These are phyloP conservation scores for Hoplodrina ambigua DNA, from an alignment of 2,888 invertebrate genomes.

Conservation along the genomic window DNA sequence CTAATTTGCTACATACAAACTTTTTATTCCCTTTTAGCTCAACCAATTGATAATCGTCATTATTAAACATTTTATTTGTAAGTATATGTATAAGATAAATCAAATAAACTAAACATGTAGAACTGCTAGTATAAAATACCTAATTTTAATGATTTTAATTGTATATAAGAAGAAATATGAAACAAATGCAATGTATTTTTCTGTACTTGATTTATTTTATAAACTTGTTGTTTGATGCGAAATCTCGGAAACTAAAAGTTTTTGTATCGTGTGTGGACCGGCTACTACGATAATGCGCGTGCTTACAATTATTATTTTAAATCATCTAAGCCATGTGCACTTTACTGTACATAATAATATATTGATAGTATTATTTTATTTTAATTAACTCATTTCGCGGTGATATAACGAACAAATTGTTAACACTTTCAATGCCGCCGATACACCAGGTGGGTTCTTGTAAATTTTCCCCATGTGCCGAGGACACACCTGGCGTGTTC, in stretches of 20 bases:
- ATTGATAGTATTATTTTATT: no score
- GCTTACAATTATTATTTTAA: no score
- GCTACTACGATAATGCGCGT: no score
- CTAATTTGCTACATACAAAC: background rate
- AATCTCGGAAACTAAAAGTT: background rate
- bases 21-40: background rate
- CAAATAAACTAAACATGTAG: constrained; percentile 18
- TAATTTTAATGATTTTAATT: constrained; percentile 29
- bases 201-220: constrained; percentile 35
- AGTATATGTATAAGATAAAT: constrained; percentile 12
- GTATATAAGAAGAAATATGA: constrained; percentile 27
- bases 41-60: constrained; percentile 19
- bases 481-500: no score
- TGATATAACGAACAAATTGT: no score
- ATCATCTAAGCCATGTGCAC: no score
- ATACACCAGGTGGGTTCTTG: no score
- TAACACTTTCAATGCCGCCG: no score
- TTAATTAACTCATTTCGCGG: no score
- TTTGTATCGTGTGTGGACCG: no score
- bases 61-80: constrained; percentile 24
- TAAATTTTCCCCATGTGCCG: no score
- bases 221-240: background rate
- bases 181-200: constrained; percentile 24
- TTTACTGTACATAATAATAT: no score
- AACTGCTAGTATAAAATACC: constrained; percentile 38